Percentiles rank a stretch among this genome's conserved stretches.
These are phyloP conservation scores for Brachionus koreanus DNA, from an alignment of 1,140 invertebrate species.

Conservation along the genomic window DNA sequence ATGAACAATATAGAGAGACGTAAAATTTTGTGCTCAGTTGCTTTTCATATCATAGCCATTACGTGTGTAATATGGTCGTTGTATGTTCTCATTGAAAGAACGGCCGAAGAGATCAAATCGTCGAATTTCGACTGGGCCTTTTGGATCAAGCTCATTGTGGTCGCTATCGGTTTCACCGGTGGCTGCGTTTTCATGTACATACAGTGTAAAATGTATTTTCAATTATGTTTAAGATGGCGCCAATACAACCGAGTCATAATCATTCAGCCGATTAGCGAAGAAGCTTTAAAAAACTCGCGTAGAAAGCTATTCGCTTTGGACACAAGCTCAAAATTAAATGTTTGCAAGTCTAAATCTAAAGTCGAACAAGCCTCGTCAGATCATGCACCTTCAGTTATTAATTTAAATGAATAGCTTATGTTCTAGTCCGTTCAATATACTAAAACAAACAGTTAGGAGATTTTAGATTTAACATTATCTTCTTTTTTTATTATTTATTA, in stretches of 20 bases:
- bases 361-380: background rate
- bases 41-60: conserved; percentile 87
- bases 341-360: background rate
- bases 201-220: conserved; percentile 87
- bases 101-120: conserved; percentile 78
- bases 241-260: conserved; percentile 85
- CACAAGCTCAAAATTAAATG: background rate
- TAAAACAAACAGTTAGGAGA: background rate
- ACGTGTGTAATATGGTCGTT: conserved; percentile 93
- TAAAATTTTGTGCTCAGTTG: conserved; percentile 81
- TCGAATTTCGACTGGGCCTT: conserved; percentile 81
- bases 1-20: conserved; percentile 85
- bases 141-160: conserved; percentile 92
- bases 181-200: conserved; percentile 94
- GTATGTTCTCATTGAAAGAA: conserved; percentile 88
- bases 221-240: conserved; percentile 82
- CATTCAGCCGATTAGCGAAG: conserved; percentile 64
- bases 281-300: conserved; percentile 15
- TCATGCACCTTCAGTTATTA: background rate
- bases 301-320: background rate
- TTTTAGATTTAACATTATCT: background rate
- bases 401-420: conserved; percentile 9
- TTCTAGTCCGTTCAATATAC: background rate
- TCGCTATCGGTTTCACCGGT: conserved; percentile 91
- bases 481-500: background rate